Evolutionary conservation across 37 sponge, comb jelly and placozoan species (phyloP), one percentile per base, ranked within the genome.

Genomic region (Cladorhizidae sp.): DNA sequence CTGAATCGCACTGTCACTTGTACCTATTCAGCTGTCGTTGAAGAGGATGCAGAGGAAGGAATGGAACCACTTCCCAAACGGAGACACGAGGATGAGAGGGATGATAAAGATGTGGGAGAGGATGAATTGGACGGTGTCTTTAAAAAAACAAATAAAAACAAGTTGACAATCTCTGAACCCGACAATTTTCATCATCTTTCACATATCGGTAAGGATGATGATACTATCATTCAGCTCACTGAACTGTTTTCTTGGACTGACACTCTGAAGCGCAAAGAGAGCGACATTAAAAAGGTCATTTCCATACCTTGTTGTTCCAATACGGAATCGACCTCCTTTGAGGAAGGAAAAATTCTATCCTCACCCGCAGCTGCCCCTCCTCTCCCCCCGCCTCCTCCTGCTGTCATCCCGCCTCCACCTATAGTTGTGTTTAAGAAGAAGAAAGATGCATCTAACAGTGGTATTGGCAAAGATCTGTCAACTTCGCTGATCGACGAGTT

Each of bases 121-220:
- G 67, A 43, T 21, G 49, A 55, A 52, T 72, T 25, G 28, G 61
- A 67, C 14, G 28, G 2, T 2, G 54, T 8, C 9, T n/a, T 7
- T 8, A 51, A 32, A 61, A 41, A 61, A 28, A 59, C 3, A 55
- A 39, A 40, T 2, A 12, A 21, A 39, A 37, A 39, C 9, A 15
- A 32, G 0, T 37, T 71, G 21, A 72, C 70, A 12, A 88, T 88
- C 33, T 82, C 84, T 39, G 40, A 56, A 40, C 89, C 89, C 42
- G 73, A 42, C 22, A 61, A 78, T 36, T 82, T 82, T 32, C 45
- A 43, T 43, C 89, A 88, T 36, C 26, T 83, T 23, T 49, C 79
- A 25, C 79, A 83, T 40, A 64, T 78, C 11, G 77, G 56, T 3
- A n/a, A n/a, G n/a, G 32, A 23, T 23, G 68, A 77, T 26, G 54